These are phyloP conservation scores for Oreochromis aureus DNA, from an alignment of 2,113 vertebrate genomes.

Conservation along the genomic window DNA sequence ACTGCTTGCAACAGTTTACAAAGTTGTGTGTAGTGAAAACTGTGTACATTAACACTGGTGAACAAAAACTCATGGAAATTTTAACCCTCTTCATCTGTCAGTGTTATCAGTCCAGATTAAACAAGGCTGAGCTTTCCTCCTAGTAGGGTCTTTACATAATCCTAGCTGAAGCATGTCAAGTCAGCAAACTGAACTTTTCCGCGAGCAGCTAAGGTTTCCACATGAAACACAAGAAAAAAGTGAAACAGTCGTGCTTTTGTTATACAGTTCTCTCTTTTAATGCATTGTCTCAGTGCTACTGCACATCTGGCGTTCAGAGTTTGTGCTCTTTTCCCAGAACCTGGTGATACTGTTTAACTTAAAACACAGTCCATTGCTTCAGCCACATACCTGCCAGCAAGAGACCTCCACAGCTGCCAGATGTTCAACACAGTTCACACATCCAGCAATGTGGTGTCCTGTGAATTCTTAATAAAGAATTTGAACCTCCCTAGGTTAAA, in stretches of 20 bases:
- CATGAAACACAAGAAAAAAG: not conserved
- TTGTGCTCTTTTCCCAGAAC: not conserved
- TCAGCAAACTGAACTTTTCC: not conserved
- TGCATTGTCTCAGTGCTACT: not conserved
- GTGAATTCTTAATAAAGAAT: not conserved
- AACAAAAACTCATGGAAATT: not conserved
- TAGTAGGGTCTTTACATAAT: not conserved
- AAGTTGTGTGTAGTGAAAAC: not conserved
- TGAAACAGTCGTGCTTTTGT: not conserved
- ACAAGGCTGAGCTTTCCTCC: not conserved
- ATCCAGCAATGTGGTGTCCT: not conserved
- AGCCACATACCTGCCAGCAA: not conserved
- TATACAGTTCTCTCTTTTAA: not conserved
- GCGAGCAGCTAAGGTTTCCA: not conserved
- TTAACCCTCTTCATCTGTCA: not conserved
- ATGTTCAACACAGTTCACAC: not conserved
- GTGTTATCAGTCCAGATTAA: not conserved
- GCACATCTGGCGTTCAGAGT: not conserved
- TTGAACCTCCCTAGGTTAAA: not conserved
- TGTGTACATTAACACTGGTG: fast-evolving
- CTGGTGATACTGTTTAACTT: not conserved
- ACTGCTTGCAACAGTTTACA: not conserved
- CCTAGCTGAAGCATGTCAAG: not conserved
- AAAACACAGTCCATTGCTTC: not conserved
- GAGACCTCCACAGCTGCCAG: not conserved